Base-by-base conservation (phyloP, 2,888 invertebrate species). In the Pelosia muscerda region DNA sequence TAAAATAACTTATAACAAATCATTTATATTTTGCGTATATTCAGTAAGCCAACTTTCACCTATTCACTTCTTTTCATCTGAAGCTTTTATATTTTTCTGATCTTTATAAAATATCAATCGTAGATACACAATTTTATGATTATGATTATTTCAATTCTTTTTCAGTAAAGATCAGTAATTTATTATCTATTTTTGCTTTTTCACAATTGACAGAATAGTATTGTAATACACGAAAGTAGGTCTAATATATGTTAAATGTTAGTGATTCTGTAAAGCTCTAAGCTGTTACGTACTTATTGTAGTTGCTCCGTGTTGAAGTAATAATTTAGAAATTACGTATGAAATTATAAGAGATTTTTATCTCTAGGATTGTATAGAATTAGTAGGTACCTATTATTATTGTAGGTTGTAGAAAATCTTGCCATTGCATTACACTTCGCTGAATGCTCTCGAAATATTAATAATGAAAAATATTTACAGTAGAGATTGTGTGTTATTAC, bases 361-460 rank as follows among this genome's bases (percentile, higher is more conserved):
- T 57, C n/a, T 67, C 59, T 71, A 73, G 59, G 62, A 65, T 60
- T 69, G 60, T 70, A 26, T 74, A 66, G 42, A 63, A 56, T 57
- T 75, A 72, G 60, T 56, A n/a, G n/a, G n/a, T n/a, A n/a, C n/a
- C n/a, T n/a, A 10, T 57, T 58, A 53, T 26, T 26, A 23, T 4
- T 56, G 60, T 66, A 71, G 61, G 66, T 69, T 68, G 66, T 76
- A 65, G 68, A 73, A 60, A 70, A 73, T 81, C 81, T 82, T 82
- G 82, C 82, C 81, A 82, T 66, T 68, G 64, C 69, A 71, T 73
- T 75, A 70, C 58, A 58, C 60, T 58, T 72, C 65, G 70, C 68
- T 77, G 69, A 23, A 56, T 75, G 70, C 49, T 59, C 72, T 75
- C 71, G 69, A n/a, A 34, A 53, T 57, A 31, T 38, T 62, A 53